A percentile compares a stretch with the other conserved stretches of the same genome.
These are phyloP conservation scores for Oscheius sp. DNA, from an alignment of 2,888 invertebrate species.

Conservation along the genomic window DNA sequence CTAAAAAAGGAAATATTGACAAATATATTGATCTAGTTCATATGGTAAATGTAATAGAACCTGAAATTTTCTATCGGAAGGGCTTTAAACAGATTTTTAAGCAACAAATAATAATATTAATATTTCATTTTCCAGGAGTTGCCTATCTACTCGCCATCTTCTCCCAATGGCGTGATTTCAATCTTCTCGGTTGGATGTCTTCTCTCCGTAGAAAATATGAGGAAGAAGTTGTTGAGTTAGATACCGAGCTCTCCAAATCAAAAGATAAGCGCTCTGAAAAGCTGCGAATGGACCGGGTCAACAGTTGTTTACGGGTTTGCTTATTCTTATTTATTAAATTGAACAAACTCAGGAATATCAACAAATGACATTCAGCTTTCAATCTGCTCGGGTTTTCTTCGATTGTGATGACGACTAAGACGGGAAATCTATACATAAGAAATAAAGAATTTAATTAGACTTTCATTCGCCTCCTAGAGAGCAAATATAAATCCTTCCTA, in stretches of 20 bases:
- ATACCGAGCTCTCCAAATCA: slow-evolving; percentile 15
- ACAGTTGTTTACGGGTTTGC: neutral
- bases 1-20: too few relatives aligned
- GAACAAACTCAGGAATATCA: slow-evolving; percentile 82
- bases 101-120: neutral
- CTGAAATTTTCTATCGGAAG: too few relatives aligned
- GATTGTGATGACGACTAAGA: slow-evolving; percentile 46
- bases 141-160: slow-evolving; percentile 91
- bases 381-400: slow-evolving; percentile 94
- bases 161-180: slow-evolving; percentile 85
- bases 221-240: slow-evolving; percentile 20
- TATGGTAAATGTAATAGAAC: too few relatives aligned
- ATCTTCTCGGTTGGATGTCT: slow-evolving; percentile 93
- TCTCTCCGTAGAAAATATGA: slow-evolving; percentile 73
- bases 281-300: slow-evolving; percentile 32
- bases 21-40: too few relatives aligned
- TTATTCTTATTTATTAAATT: too few relatives aligned
- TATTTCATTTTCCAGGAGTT: slow-evolving; percentile 76
- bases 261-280: slow-evolving; percentile 31
- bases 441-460: neutral
- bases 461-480: neutral
- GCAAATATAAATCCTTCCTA: slow-evolving; percentile 24
- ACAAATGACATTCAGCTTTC: slow-evolving; percentile 87
- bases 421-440: neutral
- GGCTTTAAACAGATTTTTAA: too few relatives aligned